Evolutionary conservation across 2,113 vertebrate genomes (phyloP).

Genomic region (Pogonocichla stellata): DNA sequence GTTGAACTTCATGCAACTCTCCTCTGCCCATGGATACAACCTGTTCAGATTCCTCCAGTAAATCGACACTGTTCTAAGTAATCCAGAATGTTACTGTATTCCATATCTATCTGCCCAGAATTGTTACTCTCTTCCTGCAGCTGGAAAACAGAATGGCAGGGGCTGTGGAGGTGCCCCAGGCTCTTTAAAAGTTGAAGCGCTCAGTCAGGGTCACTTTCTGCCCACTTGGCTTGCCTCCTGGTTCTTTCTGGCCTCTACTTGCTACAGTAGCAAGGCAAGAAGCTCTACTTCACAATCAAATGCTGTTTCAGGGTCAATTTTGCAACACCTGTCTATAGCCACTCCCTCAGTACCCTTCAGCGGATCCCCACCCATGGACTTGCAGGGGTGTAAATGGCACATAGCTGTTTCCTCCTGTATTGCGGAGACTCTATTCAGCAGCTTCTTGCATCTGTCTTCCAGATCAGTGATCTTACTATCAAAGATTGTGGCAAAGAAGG

Average conservation of each 20-base stretch:
- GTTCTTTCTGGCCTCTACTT: background rate
- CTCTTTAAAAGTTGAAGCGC: background rate
- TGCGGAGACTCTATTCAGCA: background rate
- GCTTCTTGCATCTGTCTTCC: background rate
- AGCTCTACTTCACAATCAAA: background rate
- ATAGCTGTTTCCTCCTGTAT: background rate
- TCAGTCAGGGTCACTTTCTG: background rate
- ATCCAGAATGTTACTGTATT: background rate
- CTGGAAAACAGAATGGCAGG: background rate
- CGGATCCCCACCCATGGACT: background rate
- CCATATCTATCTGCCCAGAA: background rate
- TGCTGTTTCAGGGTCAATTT: background rate
- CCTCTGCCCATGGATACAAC: accelerated
- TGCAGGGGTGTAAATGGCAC: accelerated
- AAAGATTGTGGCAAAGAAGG: background rate
- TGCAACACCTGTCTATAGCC: background rate
- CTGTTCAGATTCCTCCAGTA: background rate
- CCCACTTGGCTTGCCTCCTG: no score
- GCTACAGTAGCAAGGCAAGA: accelerated
- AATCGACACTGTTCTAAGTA: background rate
- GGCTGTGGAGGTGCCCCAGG: accelerated
- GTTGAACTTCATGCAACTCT: background rate
- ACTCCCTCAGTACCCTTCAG: background rate
- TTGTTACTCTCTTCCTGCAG: background rate
- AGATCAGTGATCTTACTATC: background rate